Conservation (phyloP, 2,797 vertebrate species). For the Mus caroli region DNA sequence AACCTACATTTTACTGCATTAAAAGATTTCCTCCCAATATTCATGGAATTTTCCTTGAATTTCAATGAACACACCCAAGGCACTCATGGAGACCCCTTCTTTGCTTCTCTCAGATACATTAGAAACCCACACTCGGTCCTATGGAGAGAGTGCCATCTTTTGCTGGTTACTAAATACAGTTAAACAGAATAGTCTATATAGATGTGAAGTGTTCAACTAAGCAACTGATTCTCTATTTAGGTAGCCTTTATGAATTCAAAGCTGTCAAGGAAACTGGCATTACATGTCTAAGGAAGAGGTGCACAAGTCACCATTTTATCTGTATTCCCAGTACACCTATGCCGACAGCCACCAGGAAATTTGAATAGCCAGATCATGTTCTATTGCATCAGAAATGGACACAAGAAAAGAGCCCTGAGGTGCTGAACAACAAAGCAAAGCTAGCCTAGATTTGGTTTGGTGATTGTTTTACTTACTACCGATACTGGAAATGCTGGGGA, state of each 20-base stretch:
- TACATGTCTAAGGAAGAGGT: neutral
- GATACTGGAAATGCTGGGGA: constrained; percentile 97
- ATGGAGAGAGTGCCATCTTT: constrained; percentile 38
- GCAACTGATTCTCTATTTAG: neutral
- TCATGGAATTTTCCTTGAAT: neutral
- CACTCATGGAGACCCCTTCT: neutral
- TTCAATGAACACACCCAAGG: neutral
- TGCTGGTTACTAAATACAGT: neutral
- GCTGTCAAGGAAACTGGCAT: neutral
- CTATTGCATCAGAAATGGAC: constrained; percentile 93
- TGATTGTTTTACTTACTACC: constrained; percentile 96
- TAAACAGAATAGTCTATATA: neutral
- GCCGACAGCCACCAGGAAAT: constrained; percentile 40
- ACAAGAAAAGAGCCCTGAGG: constrained; percentile 89
- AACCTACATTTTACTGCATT: neutral
- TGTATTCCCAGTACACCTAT: neutral
- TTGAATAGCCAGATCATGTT: constrained; percentile 36
- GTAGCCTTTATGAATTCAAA: constrained; percentile 49
- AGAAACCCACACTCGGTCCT: constrained; percentile 27
- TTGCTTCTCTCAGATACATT: constrained; percentile 31
- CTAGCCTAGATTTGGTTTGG: constrained; percentile 86
- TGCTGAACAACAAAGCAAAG: constrained; percentile 91
- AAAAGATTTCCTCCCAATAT: neutral
- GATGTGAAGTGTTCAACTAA: neutral
- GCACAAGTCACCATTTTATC: neutral